These are phyloP conservation scores for Eupithecia centaureata DNA, from an alignment of 2,888 invertebrate species.

Conservation along the genomic window DNA sequence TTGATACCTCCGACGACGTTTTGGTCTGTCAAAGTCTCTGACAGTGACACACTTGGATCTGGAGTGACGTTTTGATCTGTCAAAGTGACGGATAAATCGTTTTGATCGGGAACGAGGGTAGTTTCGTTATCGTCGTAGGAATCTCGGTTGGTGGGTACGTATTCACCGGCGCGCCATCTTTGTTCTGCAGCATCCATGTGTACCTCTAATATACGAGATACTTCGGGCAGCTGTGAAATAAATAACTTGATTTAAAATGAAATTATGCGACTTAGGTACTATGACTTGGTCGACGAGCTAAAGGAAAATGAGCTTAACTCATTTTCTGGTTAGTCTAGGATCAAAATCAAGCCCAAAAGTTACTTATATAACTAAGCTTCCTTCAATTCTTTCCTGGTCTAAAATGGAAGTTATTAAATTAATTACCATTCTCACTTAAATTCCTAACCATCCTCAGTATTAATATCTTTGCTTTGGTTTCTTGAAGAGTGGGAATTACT, in stretches of 20 bases:
- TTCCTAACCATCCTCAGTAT: too few relatives aligned
- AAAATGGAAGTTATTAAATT: too few relatives aligned
- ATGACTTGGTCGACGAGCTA: too few relatives aligned
- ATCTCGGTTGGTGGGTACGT: slow-evolving; percentile 52
- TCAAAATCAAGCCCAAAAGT: neutral
- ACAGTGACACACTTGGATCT: slow-evolving; percentile 58
- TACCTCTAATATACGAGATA: slow-evolving; percentile 69
- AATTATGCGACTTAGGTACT: neutral
- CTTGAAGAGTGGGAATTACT: too few relatives aligned
- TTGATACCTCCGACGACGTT: slow-evolving; percentile 32
- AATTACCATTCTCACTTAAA: too few relatives aligned
- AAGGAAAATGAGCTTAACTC: too few relatives aligned
- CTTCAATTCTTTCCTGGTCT: too few relatives aligned
- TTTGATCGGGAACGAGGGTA: slow-evolving; percentile 62
- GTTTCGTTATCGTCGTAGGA: slow-evolving; percentile 58
- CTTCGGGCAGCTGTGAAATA: slow-evolving; percentile 67
- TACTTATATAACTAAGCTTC: too few relatives aligned
- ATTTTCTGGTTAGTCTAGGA: neutral
- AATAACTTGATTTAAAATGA: neutral
- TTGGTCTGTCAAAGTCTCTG: slow-evolving; percentile 69
- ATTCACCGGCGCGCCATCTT: slow-evolving; percentile 62
- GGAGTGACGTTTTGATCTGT: slow-evolving; percentile 58
- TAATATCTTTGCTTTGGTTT: too few relatives aligned
- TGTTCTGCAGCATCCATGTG: slow-evolving; percentile 71
- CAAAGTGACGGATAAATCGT: slow-evolving; percentile 68